Conservation (phyloP, 2,888 invertebrate genomes). For the Allophyes oxyacanthae region DNA sequence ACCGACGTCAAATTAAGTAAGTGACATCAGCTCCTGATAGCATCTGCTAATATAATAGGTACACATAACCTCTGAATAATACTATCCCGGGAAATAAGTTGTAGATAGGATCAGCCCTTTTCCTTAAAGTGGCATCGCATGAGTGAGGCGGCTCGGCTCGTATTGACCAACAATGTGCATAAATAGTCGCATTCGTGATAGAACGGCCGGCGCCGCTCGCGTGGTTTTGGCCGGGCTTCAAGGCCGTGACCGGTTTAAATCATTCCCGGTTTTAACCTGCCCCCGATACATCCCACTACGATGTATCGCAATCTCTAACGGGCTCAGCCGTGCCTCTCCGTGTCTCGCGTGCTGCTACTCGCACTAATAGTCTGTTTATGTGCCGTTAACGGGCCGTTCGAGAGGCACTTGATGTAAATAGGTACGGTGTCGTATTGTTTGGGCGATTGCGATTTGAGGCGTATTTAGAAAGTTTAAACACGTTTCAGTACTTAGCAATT, state of each 20-base stretch:
- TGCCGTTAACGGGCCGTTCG: slow-evolving; percentile 8
- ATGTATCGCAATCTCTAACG: slow-evolving; percentile 16
- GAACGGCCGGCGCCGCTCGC: slow-evolving; percentile 20
- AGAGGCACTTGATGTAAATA: slow-evolving; percentile 16
- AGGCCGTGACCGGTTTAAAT: slow-evolving; percentile 56
- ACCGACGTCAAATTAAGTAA: too few species aligned
- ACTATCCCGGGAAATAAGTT: slow-evolving; percentile 13
- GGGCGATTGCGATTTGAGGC: slow-evolving; percentile 3
- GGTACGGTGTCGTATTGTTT: slow-evolving; percentile 12
- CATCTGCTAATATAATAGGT: slow-evolving; percentile 7
- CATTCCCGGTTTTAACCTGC: slow-evolving; percentile 34
- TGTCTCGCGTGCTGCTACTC: neutral
- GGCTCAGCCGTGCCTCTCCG: slow-evolving; percentile 1
- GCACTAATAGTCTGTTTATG: slow-evolving; percentile 21
- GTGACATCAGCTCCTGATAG: slow-evolving; percentile 2
- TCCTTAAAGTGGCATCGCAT: slow-evolving; percentile 5
- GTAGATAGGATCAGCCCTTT: slow-evolving; percentile 13
- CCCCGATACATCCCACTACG: slow-evolving; percentile 36
- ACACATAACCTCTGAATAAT: slow-evolving; percentile 2
- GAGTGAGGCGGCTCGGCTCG: slow-evolving; percentile 1
- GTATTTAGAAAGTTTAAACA: slow-evolving; percentile 25
- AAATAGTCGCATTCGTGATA: slow-evolving; percentile 8
- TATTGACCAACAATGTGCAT: slow-evolving; percentile 31
- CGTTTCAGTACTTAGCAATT: slow-evolving; percentile 31
- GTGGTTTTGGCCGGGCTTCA: slow-evolving; percentile 51